phyloP scores from a whole-genome alignment of 2,888 invertebrate species.

The Neoitamus cyanurus region DNA sequence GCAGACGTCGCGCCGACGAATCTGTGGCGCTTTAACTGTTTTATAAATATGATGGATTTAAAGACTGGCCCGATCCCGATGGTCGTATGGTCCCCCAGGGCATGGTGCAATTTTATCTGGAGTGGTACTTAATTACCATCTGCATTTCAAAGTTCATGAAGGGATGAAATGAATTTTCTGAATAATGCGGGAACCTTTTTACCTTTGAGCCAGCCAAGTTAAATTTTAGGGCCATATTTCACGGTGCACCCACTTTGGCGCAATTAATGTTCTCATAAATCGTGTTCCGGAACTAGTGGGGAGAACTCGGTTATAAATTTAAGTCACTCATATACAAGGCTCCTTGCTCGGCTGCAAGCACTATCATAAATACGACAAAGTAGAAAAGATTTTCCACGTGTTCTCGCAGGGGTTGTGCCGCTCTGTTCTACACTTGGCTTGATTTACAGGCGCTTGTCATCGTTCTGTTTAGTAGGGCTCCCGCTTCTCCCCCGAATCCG shows the following conservation, averaged over 20 bases:
- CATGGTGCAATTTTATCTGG: neutral
- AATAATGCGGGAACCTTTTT: conserved; percentile 33
- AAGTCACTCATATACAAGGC: conserved; percentile 37
- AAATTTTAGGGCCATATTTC: conserved; percentile 38
- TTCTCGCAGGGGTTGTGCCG: conserved; percentile 8
- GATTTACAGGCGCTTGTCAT: conserved; percentile 33
- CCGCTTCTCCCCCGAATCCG: neutral
- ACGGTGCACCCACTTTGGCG: conserved; percentile 40
- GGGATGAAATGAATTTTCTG: conserved; percentile 35
- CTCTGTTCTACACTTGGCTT: conserved; percentile 19
- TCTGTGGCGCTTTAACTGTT: neutral
- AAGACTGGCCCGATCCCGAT: neutral
- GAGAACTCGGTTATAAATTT: conserved; percentile 38
- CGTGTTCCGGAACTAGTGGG: conserved; percentile 36
- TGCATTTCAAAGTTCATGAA: conserved; percentile 40
- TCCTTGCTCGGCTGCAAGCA: neutral
- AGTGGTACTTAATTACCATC: conserved; percentile 35
- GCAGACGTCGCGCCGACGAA: neutral
- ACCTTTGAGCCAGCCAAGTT: conserved; percentile 35
- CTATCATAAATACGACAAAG: conserved; percentile 33
- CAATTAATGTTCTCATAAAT: conserved; percentile 44
- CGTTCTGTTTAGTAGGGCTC: neutral
- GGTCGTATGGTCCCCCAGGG: neutral
- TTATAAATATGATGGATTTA: conserved; percentile 5
- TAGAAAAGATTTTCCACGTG: conserved; percentile 30